A percentile compares a stretch with the other conserved stretches of the same genome.
phyloP scores from a whole-genome alignment of 92 coral and sea anemone genomes.

The Phenganax stokvisi region DNA sequence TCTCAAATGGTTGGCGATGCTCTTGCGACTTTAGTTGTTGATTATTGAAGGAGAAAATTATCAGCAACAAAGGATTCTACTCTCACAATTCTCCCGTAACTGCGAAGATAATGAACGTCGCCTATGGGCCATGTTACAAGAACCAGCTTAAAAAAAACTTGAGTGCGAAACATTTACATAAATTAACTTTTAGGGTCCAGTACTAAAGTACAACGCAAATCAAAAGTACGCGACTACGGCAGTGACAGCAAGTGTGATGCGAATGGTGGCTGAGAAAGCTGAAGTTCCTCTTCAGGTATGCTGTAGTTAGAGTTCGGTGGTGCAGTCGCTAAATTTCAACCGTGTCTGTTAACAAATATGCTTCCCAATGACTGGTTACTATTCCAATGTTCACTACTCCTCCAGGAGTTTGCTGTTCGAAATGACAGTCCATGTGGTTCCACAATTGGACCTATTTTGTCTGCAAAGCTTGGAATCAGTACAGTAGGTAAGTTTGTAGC shows the following conservation, averaged over 20 bases:
- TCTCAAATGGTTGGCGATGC: too few species aligned
- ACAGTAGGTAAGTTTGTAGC: slow-evolving; percentile 62
- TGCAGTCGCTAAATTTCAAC: not conserved
- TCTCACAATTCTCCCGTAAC: too few species aligned
- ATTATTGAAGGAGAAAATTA: too few species aligned
- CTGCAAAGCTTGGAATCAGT: slow-evolving; percentile 89
- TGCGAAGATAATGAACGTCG: too few species aligned
- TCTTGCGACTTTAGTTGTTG: too few species aligned
- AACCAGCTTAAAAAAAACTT: not conserved
- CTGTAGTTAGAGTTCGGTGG: not conserved
- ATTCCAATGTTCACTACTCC: not conserved
- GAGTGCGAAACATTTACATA: not conserved
- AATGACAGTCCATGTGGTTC: slow-evolving; percentile 92
- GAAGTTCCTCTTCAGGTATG: slow-evolving; percentile 75
- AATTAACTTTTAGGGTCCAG: slow-evolving; percentile 64
- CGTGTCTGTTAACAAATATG: not conserved
- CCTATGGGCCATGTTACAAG: not conserved
- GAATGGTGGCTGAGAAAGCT: slow-evolving; percentile 67
- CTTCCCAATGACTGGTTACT: not conserved
- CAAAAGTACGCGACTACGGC: slow-evolving; percentile 96
- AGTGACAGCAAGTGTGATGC: slow-evolving; percentile 77
- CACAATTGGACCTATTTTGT: slow-evolving; percentile 91
- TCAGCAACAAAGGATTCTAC: too few species aligned
- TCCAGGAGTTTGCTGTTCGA: slow-evolving; percentile 83
- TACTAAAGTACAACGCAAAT: slow-evolving; percentile 71